Evolutionary conservation across 1,140 invertebrate species (phyloP).

Genomic region (Drosophila equinoxialis): DNA sequence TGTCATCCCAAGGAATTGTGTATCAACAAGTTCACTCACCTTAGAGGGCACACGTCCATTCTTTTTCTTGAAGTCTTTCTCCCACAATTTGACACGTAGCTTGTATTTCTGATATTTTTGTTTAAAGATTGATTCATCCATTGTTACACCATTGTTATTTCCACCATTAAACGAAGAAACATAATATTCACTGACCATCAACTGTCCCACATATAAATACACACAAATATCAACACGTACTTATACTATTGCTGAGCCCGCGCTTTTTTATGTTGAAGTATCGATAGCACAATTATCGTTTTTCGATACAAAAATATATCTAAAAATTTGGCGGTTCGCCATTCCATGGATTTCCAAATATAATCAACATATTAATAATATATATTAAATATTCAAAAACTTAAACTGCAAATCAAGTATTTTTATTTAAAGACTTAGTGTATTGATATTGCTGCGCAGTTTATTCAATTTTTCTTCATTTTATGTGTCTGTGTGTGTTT

Average conservation of each 20-base stretch:
- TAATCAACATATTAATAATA: too few species aligned
- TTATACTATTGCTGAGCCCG: conserved; percentile 49
- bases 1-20: not conserved
- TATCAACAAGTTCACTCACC: conserved; percentile 80
- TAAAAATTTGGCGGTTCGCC: not conserved
- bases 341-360: too few species aligned
- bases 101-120: conserved; percentile 86
- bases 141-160: conserved; percentile 22
- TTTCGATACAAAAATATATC: not conserved
- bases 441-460: conserved; percentile 36
- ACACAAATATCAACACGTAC: conserved; percentile 22
- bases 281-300: conserved; percentile 1
- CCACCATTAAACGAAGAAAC: conserved; percentile 2
- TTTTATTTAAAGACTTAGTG: not conserved
- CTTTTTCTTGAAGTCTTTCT: conserved; percentile 89
- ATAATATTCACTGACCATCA: conserved; percentile 21
- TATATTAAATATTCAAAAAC: too few species aligned
- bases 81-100: conserved; percentile 90
- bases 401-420: too few species aligned
- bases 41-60: conserved; percentile 89
- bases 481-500: conserved; percentile 21
- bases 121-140: conserved; percentile 77
- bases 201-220: conserved; percentile 1
- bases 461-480: conserved; percentile 29
- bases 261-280: conserved; percentile 30